These are phyloP conservation scores for Bradynema listronoti DNA, from an alignment of 1,140 invertebrate genomes.

Conservation along the genomic window DNA sequence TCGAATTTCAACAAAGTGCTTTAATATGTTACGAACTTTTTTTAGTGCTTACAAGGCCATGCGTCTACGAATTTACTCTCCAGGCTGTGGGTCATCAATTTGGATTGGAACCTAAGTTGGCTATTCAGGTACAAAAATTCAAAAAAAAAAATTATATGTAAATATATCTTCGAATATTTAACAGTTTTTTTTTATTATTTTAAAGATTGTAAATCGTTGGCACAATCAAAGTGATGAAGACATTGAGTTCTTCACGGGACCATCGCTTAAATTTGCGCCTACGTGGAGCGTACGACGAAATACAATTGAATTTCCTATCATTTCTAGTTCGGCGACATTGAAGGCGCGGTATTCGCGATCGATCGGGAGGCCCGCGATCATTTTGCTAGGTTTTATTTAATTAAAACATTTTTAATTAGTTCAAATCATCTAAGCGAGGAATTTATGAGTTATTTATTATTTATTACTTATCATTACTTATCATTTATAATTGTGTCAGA, in stretches of 20 bases:
- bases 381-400: too few relatives aligned
- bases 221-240: constrained; percentile 55
- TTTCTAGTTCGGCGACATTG: constrained; percentile 74
- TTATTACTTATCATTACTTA: too few relatives aligned
- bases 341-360: constrained; percentile 76
- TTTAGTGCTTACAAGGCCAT: constrained; percentile 41
- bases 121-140: constrained; percentile 39
- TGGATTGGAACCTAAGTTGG: constrained; percentile 50
- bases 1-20: too few relatives aligned
- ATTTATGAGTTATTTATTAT: too few relatives aligned
- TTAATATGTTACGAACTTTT: too few relatives aligned
- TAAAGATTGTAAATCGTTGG: constrained; percentile 51
- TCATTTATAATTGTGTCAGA: too few relatives aligned
- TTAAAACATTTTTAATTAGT: too few relatives aligned
- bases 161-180: too few relatives aligned
- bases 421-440: too few relatives aligned
- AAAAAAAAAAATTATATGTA: too few relatives aligned
- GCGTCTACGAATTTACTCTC: constrained; percentile 39
- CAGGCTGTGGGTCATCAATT: constrained; percentile 49
- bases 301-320: constrained; percentile 75
- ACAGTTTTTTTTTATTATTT: constrained; percentile 10
- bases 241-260: constrained; percentile 43
- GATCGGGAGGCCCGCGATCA: constrained; percentile 44
- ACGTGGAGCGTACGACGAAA: constrained; percentile 69
- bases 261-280: constrained; percentile 30